These are phyloP conservation scores for Centropyge bicolor DNA, from an alignment of 2,797 vertebrate species.

Conservation along the genomic window DNA sequence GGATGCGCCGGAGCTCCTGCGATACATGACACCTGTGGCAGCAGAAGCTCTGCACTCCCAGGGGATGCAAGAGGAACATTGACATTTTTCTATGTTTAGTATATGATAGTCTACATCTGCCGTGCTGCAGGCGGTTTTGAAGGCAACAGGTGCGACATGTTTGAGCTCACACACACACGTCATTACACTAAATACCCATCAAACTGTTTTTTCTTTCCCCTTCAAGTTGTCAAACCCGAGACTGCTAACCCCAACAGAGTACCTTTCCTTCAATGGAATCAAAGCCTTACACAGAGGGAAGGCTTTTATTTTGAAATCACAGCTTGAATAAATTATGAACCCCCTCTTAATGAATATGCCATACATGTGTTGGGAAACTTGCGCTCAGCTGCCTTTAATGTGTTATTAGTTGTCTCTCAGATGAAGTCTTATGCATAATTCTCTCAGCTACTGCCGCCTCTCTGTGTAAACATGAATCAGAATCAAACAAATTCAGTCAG, in stretches of 20 bases:
- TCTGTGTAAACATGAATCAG: constrained; percentile 55
- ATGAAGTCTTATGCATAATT: constrained; percentile 62
- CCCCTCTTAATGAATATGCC: constrained; percentile 43
- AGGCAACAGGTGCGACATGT: constrained; percentile 26
- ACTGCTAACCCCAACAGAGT: constrained; percentile 19
- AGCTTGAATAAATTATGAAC: constrained; percentile 46
- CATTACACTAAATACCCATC: constrained; percentile 30
- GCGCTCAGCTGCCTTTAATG: constrained; percentile 55
- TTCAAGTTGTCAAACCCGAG: constrained; percentile 25
- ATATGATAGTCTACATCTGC: constrained; percentile 23
- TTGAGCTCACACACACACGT: constrained; percentile 8
- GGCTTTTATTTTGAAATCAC: constrained; percentile 61
- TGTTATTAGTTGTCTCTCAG: constrained; percentile 60
- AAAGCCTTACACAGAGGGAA: constrained; percentile 26
- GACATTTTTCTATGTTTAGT: constrained; percentile 28
- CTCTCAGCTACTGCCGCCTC: constrained; percentile 33
- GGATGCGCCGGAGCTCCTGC: constrained; percentile 18
- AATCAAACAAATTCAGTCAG: constrained; percentile 61
- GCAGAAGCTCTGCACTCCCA: constrained; percentile 35
- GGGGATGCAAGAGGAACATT: neutral
- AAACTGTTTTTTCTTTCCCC: constrained; percentile 24
- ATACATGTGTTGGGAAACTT: constrained; percentile 41
- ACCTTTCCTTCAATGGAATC: constrained; percentile 31
- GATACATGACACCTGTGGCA: constrained; percentile 42
- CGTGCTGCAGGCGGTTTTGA: constrained; percentile 39